Base-by-base conservation (phyloP, 2,888 invertebrate genomes). In the Torymus auratus region DNA sequence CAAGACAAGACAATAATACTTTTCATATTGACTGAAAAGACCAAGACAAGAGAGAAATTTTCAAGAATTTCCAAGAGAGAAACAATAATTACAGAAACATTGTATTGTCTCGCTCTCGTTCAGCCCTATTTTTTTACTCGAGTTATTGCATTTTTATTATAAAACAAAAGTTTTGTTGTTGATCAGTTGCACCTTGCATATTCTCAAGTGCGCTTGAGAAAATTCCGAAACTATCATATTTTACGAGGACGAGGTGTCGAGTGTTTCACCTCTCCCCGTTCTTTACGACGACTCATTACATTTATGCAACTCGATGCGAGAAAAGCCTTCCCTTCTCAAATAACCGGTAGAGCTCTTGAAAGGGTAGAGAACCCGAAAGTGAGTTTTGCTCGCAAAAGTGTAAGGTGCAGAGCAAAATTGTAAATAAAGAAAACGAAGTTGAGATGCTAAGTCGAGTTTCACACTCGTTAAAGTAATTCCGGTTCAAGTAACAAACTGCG, bases 271-370 rank as follows among this genome's bases (percentile, higher is more conserved):
- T 64, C 53, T 64, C 53, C 77, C 67, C 83, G 83, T 85, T 85
- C 86, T 84, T 86, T 84, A 86, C 85, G 85, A 85, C 85, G 82
- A 84, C 83, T 85, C 68, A 69, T 81, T 81, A 81, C 77, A 77
- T 81, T 81, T 81, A 81, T 73, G 81, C 77, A 81, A 81, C 77
- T 81, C 77, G 81, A 81, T 69, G 81, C 81, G 81, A 77, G 62
- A 69, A 81, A 81, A 81, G 23, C 68, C 80, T 72, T 71, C 23
- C 2, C 60, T 65, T 52, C 76, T 73, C 72, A 28, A 81, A 73
- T 81, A 77, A 81, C 81, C 53, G 69, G 76, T 17, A 41, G 56
- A 56, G 41, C 77, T 71, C 64, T 68, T n/a, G 28, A 70, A 75
- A 71, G 75, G 74, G 70, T 71, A 56, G 62, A 50, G 23, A 61